Base-by-base conservation (phyloP, 1,140 invertebrate genomes). In the Drosophila mayri region DNA sequence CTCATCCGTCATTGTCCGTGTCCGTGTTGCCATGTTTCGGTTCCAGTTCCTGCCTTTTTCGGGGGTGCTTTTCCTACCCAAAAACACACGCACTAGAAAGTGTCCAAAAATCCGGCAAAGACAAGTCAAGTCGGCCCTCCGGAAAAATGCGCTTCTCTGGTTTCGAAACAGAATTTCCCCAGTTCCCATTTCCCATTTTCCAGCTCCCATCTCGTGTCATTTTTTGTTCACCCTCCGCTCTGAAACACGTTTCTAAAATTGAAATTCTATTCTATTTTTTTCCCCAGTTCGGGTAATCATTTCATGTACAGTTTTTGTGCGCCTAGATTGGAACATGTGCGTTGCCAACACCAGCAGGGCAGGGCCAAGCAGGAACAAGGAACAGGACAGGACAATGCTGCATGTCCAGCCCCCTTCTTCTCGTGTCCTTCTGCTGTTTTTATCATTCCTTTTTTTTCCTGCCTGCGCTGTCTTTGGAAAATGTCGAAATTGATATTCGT, bases 301-400 rank as follows among this genome's bases (percentile, higher is more conserved):
- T 82, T 82, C 83, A 83, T 87, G 84, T 87, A 87, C 85, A 88
- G 85, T 88, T 88, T 88, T 88, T 88, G 76, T 84, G 68, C 74
- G 81, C 81, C 83, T 90, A 81, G 85, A 90, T 88, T 88, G 85
- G 81, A 88, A 88, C 85, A 88, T 88, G 85, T 88, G 85, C 85
- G 85, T 88, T 81, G 85, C 74, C 73, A 85, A 84, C 83, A 83
- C 82, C 78, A 70, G 49, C 80, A 30, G 25, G 10, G 32, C 32
- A 67, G 62, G 67, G 54, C 79, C 40, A 35, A 40, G 40, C 64
- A 62, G 74, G 49, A 61, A 37, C 37, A 46, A 22, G 67, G 46
- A 59, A 32, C 49, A 18, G 49, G 28, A 40, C 38, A 54, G 68
- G 54, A 70, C 18, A 43, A 20, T 18, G 70, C 66, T 46, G 54